phyloP scores from a whole-genome alignment of 2,888 invertebrate genomes.

The Apodemia mormo region DNA sequence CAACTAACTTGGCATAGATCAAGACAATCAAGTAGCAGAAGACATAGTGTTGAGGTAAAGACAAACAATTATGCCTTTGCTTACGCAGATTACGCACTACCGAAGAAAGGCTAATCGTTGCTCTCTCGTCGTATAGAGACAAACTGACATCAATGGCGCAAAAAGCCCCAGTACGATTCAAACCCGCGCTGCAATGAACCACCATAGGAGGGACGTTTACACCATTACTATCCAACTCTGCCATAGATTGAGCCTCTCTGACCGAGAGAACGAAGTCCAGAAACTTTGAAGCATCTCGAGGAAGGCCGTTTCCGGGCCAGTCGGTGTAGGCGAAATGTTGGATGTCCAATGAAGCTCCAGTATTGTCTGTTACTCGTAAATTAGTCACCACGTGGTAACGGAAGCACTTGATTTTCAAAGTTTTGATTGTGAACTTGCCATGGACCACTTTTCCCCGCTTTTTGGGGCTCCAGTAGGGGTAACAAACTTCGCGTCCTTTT shows the following conservation, averaged over 20 bases:
- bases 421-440: slow-evolving; percentile 23
- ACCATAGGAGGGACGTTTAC: slow-evolving; percentile 22
- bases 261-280: slow-evolving; percentile 24
- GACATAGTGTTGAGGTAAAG: slow-evolving; percentile 24
- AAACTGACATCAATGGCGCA: slow-evolving; percentile 27
- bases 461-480: slow-evolving; percentile 24
- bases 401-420: slow-evolving; percentile 20
- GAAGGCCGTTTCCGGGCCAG: slow-evolving; percentile 23
- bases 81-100: slow-evolving; percentile 25
- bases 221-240: slow-evolving; percentile 18
- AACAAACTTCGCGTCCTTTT: slow-evolving; percentile 26
- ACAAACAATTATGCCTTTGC: too few relatives aligned
- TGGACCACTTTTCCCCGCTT: slow-evolving; percentile 21
- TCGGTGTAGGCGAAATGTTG: slow-evolving; percentile 23
- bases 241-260: slow-evolving; percentile 24
- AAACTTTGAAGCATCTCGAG: slow-evolving; percentile 24
- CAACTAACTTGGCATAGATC: slow-evolving; percentile 22
- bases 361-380: slow-evolving; percentile 14
- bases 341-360: slow-evolving; percentile 10
- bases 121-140: slow-evolving; percentile 25
- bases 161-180: slow-evolving; percentile 24
- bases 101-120: slow-evolving; percentile 25
- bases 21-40: too few relatives aligned
- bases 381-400: slow-evolving; percentile 24
- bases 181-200: slow-evolving; percentile 24